Evolutionary conservation across 2,113 vertebrate species (phyloP).

Genomic region (Oenanthe oenanthe): DNA sequence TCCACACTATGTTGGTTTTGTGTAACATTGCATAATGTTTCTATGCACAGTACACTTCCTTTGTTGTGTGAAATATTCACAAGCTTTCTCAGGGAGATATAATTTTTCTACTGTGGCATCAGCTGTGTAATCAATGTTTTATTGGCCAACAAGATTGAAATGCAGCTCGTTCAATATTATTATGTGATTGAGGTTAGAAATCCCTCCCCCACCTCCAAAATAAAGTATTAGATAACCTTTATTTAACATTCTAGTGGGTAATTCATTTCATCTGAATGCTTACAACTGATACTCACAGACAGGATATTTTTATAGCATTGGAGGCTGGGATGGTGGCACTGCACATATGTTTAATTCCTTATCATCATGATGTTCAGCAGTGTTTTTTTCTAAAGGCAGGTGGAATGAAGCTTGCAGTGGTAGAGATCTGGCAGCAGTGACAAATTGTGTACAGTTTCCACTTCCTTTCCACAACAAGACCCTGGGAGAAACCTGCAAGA

Average conservation of each 20-base stretch:
- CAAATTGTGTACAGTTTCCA: not conserved
- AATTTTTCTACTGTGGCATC: constrained; percentile 53
- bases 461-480: constrained; percentile 6
- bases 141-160: constrained; percentile 44
- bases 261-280: not conserved
- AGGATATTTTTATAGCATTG: not conserved
- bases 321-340: not conserved
- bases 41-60: not conserved
- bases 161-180: constrained; percentile 2
- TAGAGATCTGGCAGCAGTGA: not conserved
- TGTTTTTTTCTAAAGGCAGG: not conserved
- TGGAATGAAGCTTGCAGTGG: not conserved
- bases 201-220: not conserved
- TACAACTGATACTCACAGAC: not conserved
- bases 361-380: not conserved
- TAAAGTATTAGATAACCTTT: constrained; percentile 30
- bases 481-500: not conserved
- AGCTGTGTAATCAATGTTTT: constrained; percentile 64
- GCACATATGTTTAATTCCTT: not conserved
- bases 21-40: not conserved
- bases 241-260: not conserved
- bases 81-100: not conserved
- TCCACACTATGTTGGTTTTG: not conserved
- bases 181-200: constrained; percentile 24
- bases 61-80: constrained; percentile 27